These are phyloP conservation scores for Pseudomyrmex pallidus DNA, from an alignment of 1,140 invertebrate genomes.

Conservation along the genomic window DNA sequence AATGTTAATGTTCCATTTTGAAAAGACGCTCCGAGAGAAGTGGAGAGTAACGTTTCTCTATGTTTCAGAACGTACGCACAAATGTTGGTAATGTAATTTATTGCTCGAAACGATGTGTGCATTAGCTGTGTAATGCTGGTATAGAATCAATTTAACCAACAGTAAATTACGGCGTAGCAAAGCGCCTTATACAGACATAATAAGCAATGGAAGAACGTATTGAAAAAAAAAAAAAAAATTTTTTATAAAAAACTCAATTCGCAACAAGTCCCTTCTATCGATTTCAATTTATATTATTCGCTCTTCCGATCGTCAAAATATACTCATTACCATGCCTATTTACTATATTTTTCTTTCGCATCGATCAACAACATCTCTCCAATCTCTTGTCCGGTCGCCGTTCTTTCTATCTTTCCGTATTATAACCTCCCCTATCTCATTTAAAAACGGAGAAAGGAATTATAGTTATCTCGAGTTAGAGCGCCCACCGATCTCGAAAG, in stretches of 20 bases:
- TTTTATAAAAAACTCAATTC: neutral
- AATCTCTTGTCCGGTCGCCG: neutral
- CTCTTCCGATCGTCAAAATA: neutral
- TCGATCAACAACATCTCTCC: neutral
- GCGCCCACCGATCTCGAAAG: conserved; percentile 33
- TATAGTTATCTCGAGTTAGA: neutral
- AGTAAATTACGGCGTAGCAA: too few species aligned
- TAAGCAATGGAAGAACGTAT: neutral
- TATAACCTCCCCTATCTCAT: neutral
- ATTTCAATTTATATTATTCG: neutral
- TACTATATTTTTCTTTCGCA: neutral
- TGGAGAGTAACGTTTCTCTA: too few species aligned
- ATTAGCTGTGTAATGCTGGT: too few species aligned
- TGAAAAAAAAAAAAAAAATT: conserved; percentile 10
- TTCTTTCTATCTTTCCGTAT: conserved; percentile 1
- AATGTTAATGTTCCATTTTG: too few species aligned
- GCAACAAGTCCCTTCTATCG: neutral
- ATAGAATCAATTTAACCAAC: too few species aligned
- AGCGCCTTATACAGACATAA: neutral
- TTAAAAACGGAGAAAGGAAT: neutral
- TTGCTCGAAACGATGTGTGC: too few species aligned
- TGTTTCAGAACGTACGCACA: too few species aligned
- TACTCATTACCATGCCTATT: neutral
- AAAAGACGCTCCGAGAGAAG: too few species aligned
- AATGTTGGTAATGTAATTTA: too few species aligned